These are phyloP conservation scores for Zoroaster sp. DNA, from an alignment of 53 echinoderm and acorn worm genomes.

Conservation along the genomic window DNA sequence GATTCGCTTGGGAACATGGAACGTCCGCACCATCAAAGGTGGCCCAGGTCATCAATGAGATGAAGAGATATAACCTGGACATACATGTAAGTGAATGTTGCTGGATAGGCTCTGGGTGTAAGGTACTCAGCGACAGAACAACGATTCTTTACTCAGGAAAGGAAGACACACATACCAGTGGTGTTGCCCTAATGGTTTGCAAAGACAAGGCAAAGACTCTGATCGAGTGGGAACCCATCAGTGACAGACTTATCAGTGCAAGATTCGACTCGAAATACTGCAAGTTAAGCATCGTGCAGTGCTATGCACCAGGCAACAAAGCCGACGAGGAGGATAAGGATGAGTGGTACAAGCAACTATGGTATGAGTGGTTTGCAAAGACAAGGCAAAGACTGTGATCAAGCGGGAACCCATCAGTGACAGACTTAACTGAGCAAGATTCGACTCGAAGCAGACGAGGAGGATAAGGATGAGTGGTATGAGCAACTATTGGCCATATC, in stretches of 20 bases:
- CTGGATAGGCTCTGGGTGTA: constrained; percentile 13
- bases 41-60: neutral
- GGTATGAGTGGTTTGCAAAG: neutral
- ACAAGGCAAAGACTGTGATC: neutral
- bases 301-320: constrained; percentile 24
- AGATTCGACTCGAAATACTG: constrained; percentile 19
- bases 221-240: neutral
- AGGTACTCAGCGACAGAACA: neutral
- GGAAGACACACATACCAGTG: neutral
- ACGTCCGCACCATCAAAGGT: neutral
- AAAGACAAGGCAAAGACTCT: neutral
- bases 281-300: constrained; percentile 31
- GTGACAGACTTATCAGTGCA: constrained; percentile 16
- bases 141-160: neutral
- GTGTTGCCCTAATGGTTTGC: neutral
- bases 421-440: constrained; percentile 8
- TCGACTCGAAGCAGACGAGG: constrained; percentile 22
- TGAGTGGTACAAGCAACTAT: constrained; percentile 3
- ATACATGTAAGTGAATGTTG: constrained; percentile 10
- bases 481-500: constrained; percentile 23
- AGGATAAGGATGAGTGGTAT: constrained; percentile 22
- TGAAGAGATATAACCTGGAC: neutral
- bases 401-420: neutral
- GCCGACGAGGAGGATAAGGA: constrained; percentile 35
- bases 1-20: neutral